A percentile compares a stretch with the other conserved stretches of the same genome.
These are phyloP conservation scores for Oreotragus oreotragus DNA, from an alignment of 2,113 vertebrate species.

Conservation along the genomic window DNA sequence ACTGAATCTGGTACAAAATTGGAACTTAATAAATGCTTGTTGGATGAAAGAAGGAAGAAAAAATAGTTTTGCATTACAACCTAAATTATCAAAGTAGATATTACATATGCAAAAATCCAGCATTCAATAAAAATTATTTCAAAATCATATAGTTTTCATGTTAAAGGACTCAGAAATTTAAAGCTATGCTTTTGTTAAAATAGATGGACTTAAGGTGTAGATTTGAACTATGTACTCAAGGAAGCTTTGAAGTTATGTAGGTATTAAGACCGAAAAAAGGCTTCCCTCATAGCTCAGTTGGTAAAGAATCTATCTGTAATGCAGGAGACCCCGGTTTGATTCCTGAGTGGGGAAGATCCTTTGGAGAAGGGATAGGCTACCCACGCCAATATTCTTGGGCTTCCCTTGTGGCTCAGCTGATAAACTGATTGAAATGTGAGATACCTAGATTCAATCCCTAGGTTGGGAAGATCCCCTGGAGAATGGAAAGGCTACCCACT, in stretches of 20 bases:
- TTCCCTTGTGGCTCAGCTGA: not conserved
- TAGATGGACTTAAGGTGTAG: not conserved
- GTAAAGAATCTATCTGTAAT: not conserved
- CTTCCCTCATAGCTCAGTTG: not conserved
- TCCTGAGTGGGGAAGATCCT: not conserved
- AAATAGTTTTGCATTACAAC: not conserved
- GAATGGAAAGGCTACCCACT: not conserved
- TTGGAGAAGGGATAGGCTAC: not conserved
- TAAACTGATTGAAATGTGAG: accelerated
- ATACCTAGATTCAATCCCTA: not conserved
- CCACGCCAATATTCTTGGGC: not conserved
- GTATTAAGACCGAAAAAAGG: not conserved
- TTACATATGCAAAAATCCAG: not conserved
- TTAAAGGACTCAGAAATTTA: not conserved
- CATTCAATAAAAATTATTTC: not conserved
- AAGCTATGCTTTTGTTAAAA: not conserved
- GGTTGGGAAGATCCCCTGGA: not conserved
- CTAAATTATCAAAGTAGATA: not conserved
- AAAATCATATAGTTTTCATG: not conserved
- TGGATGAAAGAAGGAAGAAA: not conserved
- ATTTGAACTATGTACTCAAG: not conserved
- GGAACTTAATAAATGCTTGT: not conserved
- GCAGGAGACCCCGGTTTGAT: not conserved
- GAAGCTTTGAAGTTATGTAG: not conserved
- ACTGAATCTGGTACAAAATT: not conserved